These are phyloP conservation scores for Mongoloraphidia duomilia DNA, from an alignment of 2,888 invertebrate species.

Conservation along the genomic window DNA sequence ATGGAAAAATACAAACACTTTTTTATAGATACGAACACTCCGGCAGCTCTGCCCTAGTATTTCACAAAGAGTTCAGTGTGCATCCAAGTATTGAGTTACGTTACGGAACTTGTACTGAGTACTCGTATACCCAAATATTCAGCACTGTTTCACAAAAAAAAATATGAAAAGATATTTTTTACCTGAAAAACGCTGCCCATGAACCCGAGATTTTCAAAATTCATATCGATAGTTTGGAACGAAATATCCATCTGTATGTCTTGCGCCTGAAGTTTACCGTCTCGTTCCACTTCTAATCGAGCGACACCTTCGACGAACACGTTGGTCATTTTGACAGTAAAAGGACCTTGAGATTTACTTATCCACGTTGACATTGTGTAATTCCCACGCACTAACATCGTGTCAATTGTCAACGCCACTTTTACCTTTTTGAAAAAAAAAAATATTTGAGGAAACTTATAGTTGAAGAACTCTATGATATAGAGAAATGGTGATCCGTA, in stretches of 20 bases:
- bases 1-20: too few species aligned
- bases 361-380: slow-evolving; percentile 62
- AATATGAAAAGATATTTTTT: not conserved
- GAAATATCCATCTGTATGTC: slow-evolving; percentile 66
- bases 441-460: too few species aligned
- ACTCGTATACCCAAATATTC: too few species aligned
- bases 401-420: slow-evolving; percentile 54
- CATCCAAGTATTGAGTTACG: too few species aligned
- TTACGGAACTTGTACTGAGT: too few species aligned
- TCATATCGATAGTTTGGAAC: slow-evolving; percentile 59
- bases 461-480: too few species aligned
- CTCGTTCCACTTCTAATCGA: slow-evolving; percentile 52
- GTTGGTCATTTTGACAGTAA: slow-evolving; percentile 57
- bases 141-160: too few species aligned
- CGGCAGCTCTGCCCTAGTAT: too few species aligned
- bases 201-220: slow-evolving; percentile 71
- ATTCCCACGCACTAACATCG: slow-evolving; percentile 54
- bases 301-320: slow-evolving; percentile 56
- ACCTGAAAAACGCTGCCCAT: slow-evolving; percentile 45
- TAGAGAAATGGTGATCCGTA: too few species aligned
- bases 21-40: too few species aligned
- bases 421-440: slow-evolving; percentile 37
- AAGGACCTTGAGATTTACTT: slow-evolving; percentile 58
- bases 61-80: too few species aligned
- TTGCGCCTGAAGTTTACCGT: slow-evolving; percentile 63